phyloP scores from a whole-genome alignment of 2,113 vertebrate genomes.

The Otocyon megalotis region DNA sequence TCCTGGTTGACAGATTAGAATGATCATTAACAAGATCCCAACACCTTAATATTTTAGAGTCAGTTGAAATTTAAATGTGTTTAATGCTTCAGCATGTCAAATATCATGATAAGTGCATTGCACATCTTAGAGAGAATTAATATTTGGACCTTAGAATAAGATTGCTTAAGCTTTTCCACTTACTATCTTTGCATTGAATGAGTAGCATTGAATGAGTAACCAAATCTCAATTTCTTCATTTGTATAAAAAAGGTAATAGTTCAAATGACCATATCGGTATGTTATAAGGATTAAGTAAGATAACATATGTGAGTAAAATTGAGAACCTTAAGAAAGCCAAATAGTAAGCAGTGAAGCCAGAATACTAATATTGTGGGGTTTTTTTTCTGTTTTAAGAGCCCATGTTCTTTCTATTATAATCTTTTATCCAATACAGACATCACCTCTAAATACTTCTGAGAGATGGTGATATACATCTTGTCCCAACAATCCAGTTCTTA shows the following conservation, averaged over 20 bases:
- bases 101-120: not conserved
- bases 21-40: not conserved
- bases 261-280: not conserved
- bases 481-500: not conserved
- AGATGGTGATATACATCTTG: not conserved
- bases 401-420: not conserved
- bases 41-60: not conserved
- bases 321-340: not conserved
- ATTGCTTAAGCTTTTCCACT: not conserved
- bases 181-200: not conserved
- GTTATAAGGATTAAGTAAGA: not conserved
- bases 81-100: not conserved
- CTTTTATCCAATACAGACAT: not conserved
- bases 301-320: not conserved
- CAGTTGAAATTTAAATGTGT: not conserved
- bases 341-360: not conserved
- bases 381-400: not conserved
- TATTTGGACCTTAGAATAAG: not conserved
- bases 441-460: not conserved
- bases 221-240: not conserved
- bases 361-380: not conserved
- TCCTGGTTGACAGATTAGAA: not conserved
- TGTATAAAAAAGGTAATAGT: not conserved
- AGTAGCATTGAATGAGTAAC: not conserved
- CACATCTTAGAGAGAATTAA: not conserved